Conservation (phyloP, 2,797 vertebrate species). For the Arrhamphus sclerolepis region DNA sequence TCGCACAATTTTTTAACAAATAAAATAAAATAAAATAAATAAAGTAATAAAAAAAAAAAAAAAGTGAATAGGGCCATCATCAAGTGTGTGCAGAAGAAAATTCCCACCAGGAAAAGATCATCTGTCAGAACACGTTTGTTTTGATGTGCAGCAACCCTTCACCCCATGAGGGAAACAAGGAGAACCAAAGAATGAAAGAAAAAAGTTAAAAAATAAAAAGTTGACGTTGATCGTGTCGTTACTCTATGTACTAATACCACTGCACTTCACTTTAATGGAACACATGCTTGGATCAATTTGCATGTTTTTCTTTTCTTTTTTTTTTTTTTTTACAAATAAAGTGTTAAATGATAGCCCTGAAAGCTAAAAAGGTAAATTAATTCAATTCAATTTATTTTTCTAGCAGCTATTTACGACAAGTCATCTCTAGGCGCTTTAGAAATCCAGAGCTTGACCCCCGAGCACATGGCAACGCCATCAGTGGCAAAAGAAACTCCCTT, state of each 20-base stretch:
- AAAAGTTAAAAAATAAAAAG: not conserved
- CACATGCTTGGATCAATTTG: slow-evolving; percentile 23
- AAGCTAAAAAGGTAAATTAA: slow-evolving; percentile 9
- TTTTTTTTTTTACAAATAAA: too few species aligned
- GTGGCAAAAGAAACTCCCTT: too few species aligned
- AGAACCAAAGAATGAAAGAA: not conserved
- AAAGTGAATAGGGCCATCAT: not conserved
- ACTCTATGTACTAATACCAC: not conserved
- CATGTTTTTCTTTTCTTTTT: not conserved
- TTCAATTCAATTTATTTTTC: too few species aligned
- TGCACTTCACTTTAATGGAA: slow-evolving; percentile 8
- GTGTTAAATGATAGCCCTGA: slow-evolving; percentile 14
- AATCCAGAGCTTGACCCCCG: too few species aligned
- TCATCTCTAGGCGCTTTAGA: too few species aligned
- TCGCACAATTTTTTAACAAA: not conserved
- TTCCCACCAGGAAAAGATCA: not conserved
- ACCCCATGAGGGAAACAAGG: not conserved
- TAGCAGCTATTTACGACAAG: too few species aligned
- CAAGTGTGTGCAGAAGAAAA: not conserved
- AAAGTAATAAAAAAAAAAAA: not conserved
- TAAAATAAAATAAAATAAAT: too few species aligned
- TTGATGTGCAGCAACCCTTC: slow-evolving; percentile 9
- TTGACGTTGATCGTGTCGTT: not conserved
- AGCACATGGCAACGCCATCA: too few species aligned
- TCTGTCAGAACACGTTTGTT: slow-evolving; percentile 2